These are phyloP conservation scores for Bryconaethiops microstoma DNA, from an alignment of 2,797 vertebrate species.

Conservation along the genomic window DNA sequence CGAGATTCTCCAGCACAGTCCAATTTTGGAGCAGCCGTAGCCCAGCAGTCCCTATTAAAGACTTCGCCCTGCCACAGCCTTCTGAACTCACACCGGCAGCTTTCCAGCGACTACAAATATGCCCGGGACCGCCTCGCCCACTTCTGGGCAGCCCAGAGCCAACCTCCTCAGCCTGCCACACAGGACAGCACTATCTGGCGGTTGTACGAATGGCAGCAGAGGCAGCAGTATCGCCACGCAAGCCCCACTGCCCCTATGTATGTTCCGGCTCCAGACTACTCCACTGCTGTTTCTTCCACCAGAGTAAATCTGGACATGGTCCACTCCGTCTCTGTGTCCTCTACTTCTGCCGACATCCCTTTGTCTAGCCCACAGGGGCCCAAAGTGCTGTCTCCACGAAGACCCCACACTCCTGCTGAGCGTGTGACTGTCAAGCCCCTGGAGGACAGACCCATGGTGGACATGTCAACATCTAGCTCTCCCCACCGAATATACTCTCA, in stretches of 20 bases:
- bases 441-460: slow-evolving; percentile 75
- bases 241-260: slow-evolving; percentile 91
- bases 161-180: slow-evolving; percentile 66
- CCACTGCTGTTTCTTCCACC: slow-evolving; percentile 81
- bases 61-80: slow-evolving; percentile 82
- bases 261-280: slow-evolving; percentile 82
- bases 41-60: slow-evolving; percentile 89
- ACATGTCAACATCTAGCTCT: slow-evolving; percentile 79
- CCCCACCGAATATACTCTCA: slow-evolving; percentile 82
- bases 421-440: slow-evolving; percentile 86
- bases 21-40: slow-evolving; percentile 75
- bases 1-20: slow-evolving; percentile 81
- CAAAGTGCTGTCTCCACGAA: slow-evolving; percentile 73
- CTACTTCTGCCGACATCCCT: slow-evolving; percentile 86
- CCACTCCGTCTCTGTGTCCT: slow-evolving; percentile 91
- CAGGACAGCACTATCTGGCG: slow-evolving; percentile 86
- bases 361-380: slow-evolving; percentile 71
- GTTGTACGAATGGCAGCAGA: slow-evolving; percentile 96
- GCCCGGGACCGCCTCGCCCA: slow-evolving; percentile 93
- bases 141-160: slow-evolving; percentile 87
- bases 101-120: slow-evolving; percentile 93
- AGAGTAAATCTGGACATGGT: slow-evolving; percentile 80
- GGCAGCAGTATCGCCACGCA: slow-evolving; percentile 92
- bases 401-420: slow-evolving; percentile 90
- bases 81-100: slow-evolving; percentile 71